phyloP scores from a whole-genome alignment of 1,140 invertebrate species.

The Camponotus floridanus region DNA sequence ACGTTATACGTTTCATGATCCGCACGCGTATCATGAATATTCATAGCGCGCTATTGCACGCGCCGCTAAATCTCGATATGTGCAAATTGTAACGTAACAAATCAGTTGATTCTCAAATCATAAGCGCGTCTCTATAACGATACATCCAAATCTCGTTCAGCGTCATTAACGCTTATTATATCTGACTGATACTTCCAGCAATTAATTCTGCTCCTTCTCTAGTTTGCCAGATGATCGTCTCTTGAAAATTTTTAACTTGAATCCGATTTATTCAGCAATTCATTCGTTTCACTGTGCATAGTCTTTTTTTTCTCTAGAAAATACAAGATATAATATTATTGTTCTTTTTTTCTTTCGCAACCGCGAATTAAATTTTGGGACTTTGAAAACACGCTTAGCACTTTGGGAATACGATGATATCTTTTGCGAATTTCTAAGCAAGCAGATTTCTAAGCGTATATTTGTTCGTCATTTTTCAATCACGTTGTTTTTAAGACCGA shows the following conservation, averaged over 20 bases:
- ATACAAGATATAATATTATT: neutral
- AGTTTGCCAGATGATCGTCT: neutral
- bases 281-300: no score
- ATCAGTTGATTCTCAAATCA: constrained; percentile 64
- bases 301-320: neutral
- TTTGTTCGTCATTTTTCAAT: constrained; percentile 62
- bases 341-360: neutral
- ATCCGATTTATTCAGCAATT: neutral
- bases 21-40: constrained; percentile 69
- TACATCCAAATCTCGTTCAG: neutral
- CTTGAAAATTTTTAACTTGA: neutral
- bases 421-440: neutral
- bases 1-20: constrained; percentile 69
- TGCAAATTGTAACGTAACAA: constrained; percentile 72
- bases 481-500: constrained; percentile 64
- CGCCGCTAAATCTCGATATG: constrained; percentile 58
- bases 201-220: neutral
- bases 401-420: neutral
- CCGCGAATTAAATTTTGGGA: neutral
- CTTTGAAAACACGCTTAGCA: neutral
- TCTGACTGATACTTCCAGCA: neutral
- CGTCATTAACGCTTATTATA: neutral
- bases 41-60: constrained; percentile 57
- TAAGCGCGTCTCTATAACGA: constrained; percentile 24
- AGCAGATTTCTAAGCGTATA: constrained; percentile 15